Percentiles rank a stretch among this genome's conserved stretches.
These are phyloP conservation scores for Euthynnus affinis DNA, from an alignment of 2,797 vertebrate genomes.

Conservation along the genomic window DNA sequence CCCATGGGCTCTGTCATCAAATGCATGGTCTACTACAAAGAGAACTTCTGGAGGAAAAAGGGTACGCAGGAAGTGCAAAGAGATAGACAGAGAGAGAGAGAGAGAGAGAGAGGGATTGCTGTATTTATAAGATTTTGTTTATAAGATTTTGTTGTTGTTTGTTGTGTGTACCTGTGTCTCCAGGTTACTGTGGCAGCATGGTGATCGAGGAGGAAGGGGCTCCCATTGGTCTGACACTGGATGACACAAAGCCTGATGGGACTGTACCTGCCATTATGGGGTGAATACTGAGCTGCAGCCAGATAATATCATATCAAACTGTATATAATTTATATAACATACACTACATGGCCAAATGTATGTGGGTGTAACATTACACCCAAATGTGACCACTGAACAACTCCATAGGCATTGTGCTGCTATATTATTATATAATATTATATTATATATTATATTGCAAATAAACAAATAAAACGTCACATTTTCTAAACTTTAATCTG, in stretches of 20 bases:
- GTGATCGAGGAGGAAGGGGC: constrained; percentile 95
- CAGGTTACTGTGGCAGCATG: constrained; percentile 96
- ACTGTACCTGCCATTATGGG: constrained; percentile 94
- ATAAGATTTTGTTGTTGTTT: neutral
- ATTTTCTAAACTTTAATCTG: too few relatives aligned
- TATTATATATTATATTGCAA: too few relatives aligned
- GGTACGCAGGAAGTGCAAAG: constrained; percentile 73
- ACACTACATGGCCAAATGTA: neutral
- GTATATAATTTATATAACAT: too few relatives aligned
- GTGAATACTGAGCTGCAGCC: constrained; percentile 75
- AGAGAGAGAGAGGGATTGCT: too few relatives aligned
- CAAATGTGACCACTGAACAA: too few relatives aligned
- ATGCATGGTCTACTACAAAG: constrained; percentile 97
- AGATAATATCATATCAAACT: neutral
- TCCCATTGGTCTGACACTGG: constrained; percentile 92
- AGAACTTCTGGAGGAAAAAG: constrained; percentile 96
- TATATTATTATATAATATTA: too few relatives aligned
- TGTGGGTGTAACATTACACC: neutral
- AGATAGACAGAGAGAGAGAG: rapidly evolving
- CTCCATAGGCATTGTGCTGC: too few relatives aligned
- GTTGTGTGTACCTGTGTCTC: neutral
- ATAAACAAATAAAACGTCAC: too few relatives aligned
- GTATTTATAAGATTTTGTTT: neutral
- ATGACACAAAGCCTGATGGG: constrained; percentile 97
- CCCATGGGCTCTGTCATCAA: constrained; percentile 98